Evolutionary conservation across 1,140 invertebrate genomes (phyloP).

Genomic region (Drosophila sulfurigaster): DNA sequence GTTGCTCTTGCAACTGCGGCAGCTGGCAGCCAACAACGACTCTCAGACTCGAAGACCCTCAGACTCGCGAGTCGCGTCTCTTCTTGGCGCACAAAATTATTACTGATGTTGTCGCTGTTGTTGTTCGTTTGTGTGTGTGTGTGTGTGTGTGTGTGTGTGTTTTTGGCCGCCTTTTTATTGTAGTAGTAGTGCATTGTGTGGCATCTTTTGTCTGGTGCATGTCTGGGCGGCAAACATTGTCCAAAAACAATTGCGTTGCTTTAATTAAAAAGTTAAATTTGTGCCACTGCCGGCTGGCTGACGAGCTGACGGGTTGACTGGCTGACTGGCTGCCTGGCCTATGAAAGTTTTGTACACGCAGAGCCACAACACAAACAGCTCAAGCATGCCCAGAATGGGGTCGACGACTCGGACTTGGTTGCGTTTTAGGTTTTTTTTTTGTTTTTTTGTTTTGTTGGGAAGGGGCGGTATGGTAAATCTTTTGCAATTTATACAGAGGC

Average conservation of each 20-base stretch:
- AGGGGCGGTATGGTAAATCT: constrained; percentile 1
- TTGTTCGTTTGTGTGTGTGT: constrained; percentile 23
- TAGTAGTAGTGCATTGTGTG: constrained; percentile 37
- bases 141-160: not conserved
- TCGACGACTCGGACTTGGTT: constrained; percentile 17
- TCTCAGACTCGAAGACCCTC: no score
- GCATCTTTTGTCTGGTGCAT: constrained; percentile 46
- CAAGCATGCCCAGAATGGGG: constrained; percentile 1
- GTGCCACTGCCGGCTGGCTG: constrained; percentile 32
- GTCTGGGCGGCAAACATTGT: constrained; percentile 35
- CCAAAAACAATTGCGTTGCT: constrained; percentile 66
- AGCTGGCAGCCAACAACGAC: not conserved
- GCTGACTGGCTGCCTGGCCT: constrained; percentile 15
- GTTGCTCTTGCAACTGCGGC: constrained; percentile 47
- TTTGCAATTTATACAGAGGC: constrained; percentile 4
- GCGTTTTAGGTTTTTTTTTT: not conserved
- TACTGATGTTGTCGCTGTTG: constrained; percentile 31
- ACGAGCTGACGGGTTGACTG: not conserved
- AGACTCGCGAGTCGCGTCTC: not conserved
- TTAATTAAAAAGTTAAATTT: constrained; percentile 81
- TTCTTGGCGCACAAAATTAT: constrained; percentile 28
- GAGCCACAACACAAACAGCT: constrained; percentile 15
- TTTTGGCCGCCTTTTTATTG: constrained; percentile 9
- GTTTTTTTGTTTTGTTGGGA: not conserved
- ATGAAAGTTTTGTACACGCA: constrained; percentile 45